Base-by-base conservation (phyloP, 2,888 invertebrate species). In the Tipula vernalis region DNA sequence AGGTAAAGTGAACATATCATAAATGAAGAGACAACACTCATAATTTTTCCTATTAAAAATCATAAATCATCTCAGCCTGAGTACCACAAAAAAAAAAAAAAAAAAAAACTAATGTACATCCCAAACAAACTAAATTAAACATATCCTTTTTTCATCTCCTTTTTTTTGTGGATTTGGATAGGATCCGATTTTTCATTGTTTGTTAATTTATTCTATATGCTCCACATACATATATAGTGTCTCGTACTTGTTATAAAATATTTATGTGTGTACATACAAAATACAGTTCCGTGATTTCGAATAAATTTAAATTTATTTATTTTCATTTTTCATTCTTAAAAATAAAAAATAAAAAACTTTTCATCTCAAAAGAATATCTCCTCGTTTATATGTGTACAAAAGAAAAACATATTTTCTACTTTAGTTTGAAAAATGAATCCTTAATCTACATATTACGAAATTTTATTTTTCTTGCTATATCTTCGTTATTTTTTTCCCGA, bases 221-320 rank as follows among this genome's bases (percentile, higher is more conserved):
- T 28, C 71, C 71, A 8, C 18, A 28, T 71, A 8, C 18, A 28
- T 71, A 18, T 15, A 51, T 51, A 51, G 28, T 71, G 71, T 71
- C 71, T 71, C 15, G 51, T 51, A 8, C 71, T 71, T 10, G 71
- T 71, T 71, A 57, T 57, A 57, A 51, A 1, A 51, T n/a, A 51
- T 51, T 28, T 10, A 28, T 28, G 28, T 71, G 4, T 57, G 15
- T 57, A 57, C 2, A 5, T 57, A 15, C 5, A 6, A n/a, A 5
- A 71, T 71, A 28, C 28, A 71, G 71, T 28, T 71, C 28, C 71
- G 71, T 71, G 71, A 71, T 71, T 71, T 71, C 71, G 71, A 71
- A 71, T 71, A 71, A 71, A 71, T 71, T 71, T 71, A 71, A 71
- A 71, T 71, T 71, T 71, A 71, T 71, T 71, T 71, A 71, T 71